These are phyloP conservation scores for Characodon lateralis DNA, from an alignment of 2,797 vertebrate species.

Conservation along the genomic window DNA sequence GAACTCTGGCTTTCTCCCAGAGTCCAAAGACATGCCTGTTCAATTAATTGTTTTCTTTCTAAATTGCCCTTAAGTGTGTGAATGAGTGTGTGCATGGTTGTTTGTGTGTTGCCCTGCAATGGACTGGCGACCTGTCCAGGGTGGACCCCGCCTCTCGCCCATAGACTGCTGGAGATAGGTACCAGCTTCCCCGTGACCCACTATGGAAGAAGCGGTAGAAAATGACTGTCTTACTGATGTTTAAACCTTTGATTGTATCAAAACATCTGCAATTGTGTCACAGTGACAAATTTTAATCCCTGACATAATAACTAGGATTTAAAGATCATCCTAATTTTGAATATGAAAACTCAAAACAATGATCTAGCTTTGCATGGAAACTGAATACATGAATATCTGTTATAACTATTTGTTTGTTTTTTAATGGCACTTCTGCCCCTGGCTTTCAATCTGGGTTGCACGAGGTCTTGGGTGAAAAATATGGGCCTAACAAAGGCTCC, in stretches of 20 bases:
- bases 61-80: too few relatives aligned
- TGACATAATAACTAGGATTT: background rate
- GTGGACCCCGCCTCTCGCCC: too few relatives aligned
- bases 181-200: too few relatives aligned
- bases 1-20: too few relatives aligned
- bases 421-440: conserved; percentile 23
- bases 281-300: background rate
- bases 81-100: too few relatives aligned
- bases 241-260: background rate
- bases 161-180: too few relatives aligned
- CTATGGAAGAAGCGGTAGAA: too few relatives aligned
- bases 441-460: conserved; percentile 45
- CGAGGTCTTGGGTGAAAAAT: conserved; percentile 59
- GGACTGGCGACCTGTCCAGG: too few relatives aligned
- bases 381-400: background rate
- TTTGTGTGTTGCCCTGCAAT: too few relatives aligned
- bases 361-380: background rate
- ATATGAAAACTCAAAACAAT: background rate
- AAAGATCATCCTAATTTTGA: background rate
- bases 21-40: too few relatives aligned
- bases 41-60: too few relatives aligned
- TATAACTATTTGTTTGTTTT: conserved; percentile 17
- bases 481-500: conserved; percentile 64
- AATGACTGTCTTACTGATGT: background rate
- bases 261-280: background rate